These are phyloP conservation scores for Rhagium mordax DNA, from an alignment of 2,888 invertebrate genomes.

Conservation along the genomic window DNA sequence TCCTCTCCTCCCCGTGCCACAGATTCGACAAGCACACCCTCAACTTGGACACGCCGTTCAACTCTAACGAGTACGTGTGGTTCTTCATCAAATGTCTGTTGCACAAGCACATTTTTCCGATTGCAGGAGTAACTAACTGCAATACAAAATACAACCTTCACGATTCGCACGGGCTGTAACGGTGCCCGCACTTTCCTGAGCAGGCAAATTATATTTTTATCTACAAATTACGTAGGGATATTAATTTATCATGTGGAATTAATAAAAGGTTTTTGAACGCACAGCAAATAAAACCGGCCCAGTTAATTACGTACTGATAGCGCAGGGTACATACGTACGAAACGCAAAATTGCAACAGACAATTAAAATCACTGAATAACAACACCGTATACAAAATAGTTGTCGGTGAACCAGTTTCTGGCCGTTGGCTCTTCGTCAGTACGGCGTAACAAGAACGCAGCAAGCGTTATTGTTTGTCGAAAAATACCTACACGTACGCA, in stretches of 20 bases:
- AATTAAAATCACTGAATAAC: too few relatives aligned
- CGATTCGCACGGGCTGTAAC: neutral
- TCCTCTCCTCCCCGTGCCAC: constrained; percentile 59
- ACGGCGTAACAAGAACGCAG: too few relatives aligned
- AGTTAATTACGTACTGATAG: neutral
- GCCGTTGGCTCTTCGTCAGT: too few relatives aligned
- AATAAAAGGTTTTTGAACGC: neutral
- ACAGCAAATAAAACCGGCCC: neutral
- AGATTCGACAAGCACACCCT: constrained; percentile 57
- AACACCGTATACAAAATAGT: too few relatives aligned
- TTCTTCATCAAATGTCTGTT: constrained; percentile 34
- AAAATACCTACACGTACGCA: too few relatives aligned
- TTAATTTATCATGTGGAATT: constrained; percentile 14
- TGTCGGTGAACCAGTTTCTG: too few relatives aligned
- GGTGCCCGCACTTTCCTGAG: neutral
- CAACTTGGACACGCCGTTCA: constrained; percentile 39
- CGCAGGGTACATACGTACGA: neutral
- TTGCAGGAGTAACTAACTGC: too few relatives aligned
- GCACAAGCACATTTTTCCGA: constrained; percentile 44
- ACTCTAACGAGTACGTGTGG: constrained; percentile 36
- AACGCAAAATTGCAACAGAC: too few relatives aligned
- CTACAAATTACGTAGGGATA: neutral
- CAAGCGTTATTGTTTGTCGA: too few relatives aligned
- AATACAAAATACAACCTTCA: too few relatives aligned
- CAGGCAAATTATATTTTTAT: constrained; percentile 7